Conservation (phyloP, 92 coral and sea anemone genomes). For the Porites evermanni region DNA sequence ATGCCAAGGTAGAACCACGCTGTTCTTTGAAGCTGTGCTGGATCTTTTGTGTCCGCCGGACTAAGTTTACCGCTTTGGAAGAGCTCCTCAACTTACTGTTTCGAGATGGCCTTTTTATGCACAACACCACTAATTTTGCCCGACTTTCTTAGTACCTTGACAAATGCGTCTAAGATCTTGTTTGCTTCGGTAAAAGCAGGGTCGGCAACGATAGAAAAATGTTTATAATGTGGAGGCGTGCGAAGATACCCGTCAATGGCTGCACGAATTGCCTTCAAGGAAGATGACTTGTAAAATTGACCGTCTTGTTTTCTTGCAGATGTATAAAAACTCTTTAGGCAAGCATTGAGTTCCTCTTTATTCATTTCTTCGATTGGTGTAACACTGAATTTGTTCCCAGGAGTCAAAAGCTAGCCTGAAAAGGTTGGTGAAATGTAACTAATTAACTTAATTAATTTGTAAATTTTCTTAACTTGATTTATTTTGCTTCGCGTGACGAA, state of each 20-base stretch:
- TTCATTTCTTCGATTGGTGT: too few relatives aligned
- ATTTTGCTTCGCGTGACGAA: too few relatives aligned
- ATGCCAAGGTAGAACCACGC: conserved; percentile 30
- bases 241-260: conserved; percentile 56
- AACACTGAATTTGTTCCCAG: too few relatives aligned
- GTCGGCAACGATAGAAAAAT: conserved; percentile 45
- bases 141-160: conserved; percentile 29
- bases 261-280: conserved; percentile 31
- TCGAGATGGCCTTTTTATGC: conserved; percentile 57
- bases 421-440: too few relatives aligned
- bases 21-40: conserved; percentile 46
- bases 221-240: conserved; percentile 33
- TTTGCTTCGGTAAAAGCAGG: neutral
- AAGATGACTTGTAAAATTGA: conserved; percentile 17
- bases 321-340: conserved; percentile 54
- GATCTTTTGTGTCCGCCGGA: conserved; percentile 58
- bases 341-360: conserved; percentile 22
- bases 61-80: conserved; percentile 55
- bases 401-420: too few relatives aligned
- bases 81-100: conserved; percentile 53
- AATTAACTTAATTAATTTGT: too few relatives aligned
- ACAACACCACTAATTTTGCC: conserved; percentile 58
- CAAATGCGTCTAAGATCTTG: conserved; percentile 1
- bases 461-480: too few relatives aligned
- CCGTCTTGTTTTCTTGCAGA: conserved; percentile 53